Base-by-base conservation (phyloP, 2,888 invertebrate species). In the Drosophila paramelanica region DNA sequence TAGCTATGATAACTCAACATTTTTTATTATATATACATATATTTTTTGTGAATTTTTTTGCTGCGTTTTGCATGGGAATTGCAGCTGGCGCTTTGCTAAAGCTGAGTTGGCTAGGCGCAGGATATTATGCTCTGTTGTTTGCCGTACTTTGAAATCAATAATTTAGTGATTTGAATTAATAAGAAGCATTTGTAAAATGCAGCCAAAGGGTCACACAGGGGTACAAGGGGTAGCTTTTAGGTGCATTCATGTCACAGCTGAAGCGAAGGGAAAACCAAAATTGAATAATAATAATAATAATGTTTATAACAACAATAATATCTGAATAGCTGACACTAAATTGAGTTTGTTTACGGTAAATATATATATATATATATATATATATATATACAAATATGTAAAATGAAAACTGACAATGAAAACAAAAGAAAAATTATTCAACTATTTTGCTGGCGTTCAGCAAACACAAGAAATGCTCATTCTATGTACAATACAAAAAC, bases 151-250 rank as follows among this genome's bases (percentile, higher is more conserved):
- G 82, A 80, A 79, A 69, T 84, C 81, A 73, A 73, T 78, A 66
- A 64, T 25, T 73, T 62, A 55, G 50, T 52, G 69, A 66, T 68
- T 67, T 59, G 33, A 42, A 33, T 17, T 38, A 67, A 51, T 67
- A 66, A 46, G 47, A 64, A 69, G 85, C 85, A 84, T 85, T 86
- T 86, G 27, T 47, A 82, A 85, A 85, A 85, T 85, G 85, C 85
- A 85, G 85, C 85, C 85, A 85, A 85, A 86, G 85, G 85, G 83
- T 71, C 25, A 66, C 42, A 64, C 45, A 33, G 66, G 67, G 64
- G 43, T 69, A 69, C 17, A 70, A 42, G 58, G 71, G 71, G 69
- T 71, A 70, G 71, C 57, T 58, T 59, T 47, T 64, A 68, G 60
- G 59, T 65, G 55, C 47, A 62, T 51, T 66, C 33, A 61, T 67